These are phyloP conservation scores for Sebastes cheni DNA, from an alignment of 2,797 vertebrate species.

Conservation along the genomic window DNA sequence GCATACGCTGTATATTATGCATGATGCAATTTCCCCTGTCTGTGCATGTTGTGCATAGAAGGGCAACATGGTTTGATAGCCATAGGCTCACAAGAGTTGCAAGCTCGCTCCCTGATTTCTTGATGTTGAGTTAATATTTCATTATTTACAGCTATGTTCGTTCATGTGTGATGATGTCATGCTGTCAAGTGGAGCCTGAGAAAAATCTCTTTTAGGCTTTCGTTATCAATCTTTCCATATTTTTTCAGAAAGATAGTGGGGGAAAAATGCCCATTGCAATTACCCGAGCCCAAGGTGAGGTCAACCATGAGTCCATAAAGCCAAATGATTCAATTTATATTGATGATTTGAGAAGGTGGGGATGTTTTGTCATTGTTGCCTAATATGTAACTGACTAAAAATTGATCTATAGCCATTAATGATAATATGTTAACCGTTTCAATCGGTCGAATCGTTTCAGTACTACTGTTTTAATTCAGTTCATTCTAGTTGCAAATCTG, in stretches of 20 bases:
- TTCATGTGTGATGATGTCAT: constrained; percentile 1
- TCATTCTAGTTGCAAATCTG: background rate
- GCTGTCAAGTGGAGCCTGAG: background rate
- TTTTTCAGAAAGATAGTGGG: background rate
- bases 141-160: constrained; percentile 10
- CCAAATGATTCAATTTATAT: background rate
- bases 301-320: background rate
- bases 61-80: background rate
- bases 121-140: constrained; percentile 32
- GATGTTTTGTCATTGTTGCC: background rate
- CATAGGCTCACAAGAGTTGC: background rate
- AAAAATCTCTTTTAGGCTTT: background rate
- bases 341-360: background rate
- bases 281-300: background rate
- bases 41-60: background rate
- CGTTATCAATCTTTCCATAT: background rate
- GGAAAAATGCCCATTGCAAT: background rate
- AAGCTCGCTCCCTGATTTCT: constrained; percentile 2
- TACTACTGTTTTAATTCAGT: background rate
- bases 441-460: background rate
- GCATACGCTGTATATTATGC: constrained; percentile 19
- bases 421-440: too few relatives aligned
- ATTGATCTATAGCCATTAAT: too few relatives aligned
- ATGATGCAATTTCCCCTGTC: constrained; percentile 20
- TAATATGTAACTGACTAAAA: background rate